phyloP scores from a whole-genome alignment of 2,888 invertebrate genomes.

The Conchocele bisecta region DNA sequence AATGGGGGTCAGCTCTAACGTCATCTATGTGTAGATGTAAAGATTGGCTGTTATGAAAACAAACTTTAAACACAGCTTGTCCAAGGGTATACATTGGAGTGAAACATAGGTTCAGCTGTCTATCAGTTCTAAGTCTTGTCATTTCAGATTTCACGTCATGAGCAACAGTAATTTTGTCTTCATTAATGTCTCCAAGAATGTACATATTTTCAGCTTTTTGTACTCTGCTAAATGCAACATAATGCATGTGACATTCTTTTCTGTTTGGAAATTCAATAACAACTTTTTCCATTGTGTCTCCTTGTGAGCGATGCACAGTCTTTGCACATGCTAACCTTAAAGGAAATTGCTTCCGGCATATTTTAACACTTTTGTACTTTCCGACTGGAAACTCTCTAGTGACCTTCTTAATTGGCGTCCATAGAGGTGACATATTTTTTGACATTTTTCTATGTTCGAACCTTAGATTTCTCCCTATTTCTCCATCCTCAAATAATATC shows the following conservation, averaged over 20 bases:
- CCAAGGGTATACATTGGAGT: constrained; percentile 1
- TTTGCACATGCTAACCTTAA: constrained; percentile 30
- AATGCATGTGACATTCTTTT: constrained; percentile 37
- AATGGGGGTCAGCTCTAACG: constrained; percentile 8
- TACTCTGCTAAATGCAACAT: constrained; percentile 35
- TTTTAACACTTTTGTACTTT: constrained; percentile 5
- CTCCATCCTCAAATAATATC: constrained; percentile 24
- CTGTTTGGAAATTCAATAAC: constrained; percentile 18
- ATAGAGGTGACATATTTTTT: background rate
- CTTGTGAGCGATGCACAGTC: constrained; percentile 40
- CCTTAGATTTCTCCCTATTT: constrained; percentile 24
- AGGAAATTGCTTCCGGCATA: constrained; percentile 41
- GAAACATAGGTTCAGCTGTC: background rate
- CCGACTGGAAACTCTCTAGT: constrained; percentile 19
- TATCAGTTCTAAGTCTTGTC: constrained; percentile 1
- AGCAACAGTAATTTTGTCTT: constrained; percentile 8
- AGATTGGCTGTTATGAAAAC: constrained; percentile 23
- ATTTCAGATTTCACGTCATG: constrained; percentile 31
- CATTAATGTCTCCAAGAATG: constrained; percentile 20
- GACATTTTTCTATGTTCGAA: constrained; percentile 15
- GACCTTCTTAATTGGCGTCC: constrained; percentile 31
- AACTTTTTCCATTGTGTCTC: constrained; percentile 22
- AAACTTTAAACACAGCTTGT: background rate
- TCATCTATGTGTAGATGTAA: constrained; percentile 13
- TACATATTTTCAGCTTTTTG: constrained; percentile 15